These are phyloP conservation scores for Trichogramma evanescens DNA, from an alignment of 2,888 invertebrate genomes.

Conservation along the genomic window DNA sequence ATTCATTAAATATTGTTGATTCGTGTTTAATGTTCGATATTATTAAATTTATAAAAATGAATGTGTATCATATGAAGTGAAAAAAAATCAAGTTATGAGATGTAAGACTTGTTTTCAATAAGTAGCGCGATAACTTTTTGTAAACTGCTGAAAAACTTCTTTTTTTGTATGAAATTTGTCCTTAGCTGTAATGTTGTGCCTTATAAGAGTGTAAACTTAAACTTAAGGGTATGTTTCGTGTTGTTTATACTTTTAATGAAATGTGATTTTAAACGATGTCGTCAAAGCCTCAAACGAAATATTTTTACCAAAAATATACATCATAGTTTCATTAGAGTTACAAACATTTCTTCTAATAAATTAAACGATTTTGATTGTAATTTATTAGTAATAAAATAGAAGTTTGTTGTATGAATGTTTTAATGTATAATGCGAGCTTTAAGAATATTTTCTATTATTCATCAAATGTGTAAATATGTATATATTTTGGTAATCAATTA, in stretches of 20 bases:
- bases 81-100: not conserved
- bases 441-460: conserved; percentile 10
- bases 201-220: conserved; percentile 1
- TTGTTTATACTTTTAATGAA: conserved; percentile 19
- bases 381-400: conserved; percentile 1
- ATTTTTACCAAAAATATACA: conserved; percentile 20
- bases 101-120: conserved; percentile 5
- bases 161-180: conserved; percentile 3
- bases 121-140: not conserved
- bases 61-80: not conserved
- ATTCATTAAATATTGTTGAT: conserved; percentile 10
- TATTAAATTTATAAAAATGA: not conserved
- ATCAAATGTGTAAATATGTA: conserved; percentile 18
- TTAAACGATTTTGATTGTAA: conserved; percentile 2
- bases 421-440: conserved; percentile 18
- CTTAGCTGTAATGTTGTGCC: conserved; percentile 5
- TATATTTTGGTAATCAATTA: conserved; percentile 2
- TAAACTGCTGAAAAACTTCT: not conserved
- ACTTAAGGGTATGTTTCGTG: conserved; percentile 6
- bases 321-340: conserved; percentile 16
- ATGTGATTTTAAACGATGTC: conserved; percentile 3
- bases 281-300: not conserved
- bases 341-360: conserved; percentile 10
- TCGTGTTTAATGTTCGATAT: not conserved
- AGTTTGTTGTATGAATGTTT: not conserved